Percentiles rank a stretch among this genome's conserved stretches.
Conservation (phyloP, 2,888 invertebrate genomes). For the Agrochola lota region DNA sequence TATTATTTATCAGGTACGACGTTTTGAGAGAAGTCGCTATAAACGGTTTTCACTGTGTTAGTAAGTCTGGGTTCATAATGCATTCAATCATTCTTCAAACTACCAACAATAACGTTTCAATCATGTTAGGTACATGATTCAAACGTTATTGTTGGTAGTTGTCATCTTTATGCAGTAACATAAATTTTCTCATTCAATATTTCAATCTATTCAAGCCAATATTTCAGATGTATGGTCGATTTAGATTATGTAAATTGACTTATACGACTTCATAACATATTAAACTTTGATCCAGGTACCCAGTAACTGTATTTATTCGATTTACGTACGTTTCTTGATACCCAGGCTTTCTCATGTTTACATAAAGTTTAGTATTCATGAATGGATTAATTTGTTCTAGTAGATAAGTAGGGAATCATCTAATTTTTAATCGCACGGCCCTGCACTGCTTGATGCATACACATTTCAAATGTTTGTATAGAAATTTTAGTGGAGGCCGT, state of each 20-base stretch:
- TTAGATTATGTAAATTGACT: slow-evolving; percentile 11
- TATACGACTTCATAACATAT: background rate
- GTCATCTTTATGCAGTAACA: background rate
- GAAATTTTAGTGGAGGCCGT: background rate
- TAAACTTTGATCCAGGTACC: background rate
- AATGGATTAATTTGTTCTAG: background rate
- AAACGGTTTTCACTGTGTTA: too few relatives aligned
- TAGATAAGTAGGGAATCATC: background rate
- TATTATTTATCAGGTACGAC: too few relatives aligned
- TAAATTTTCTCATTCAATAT: background rate
- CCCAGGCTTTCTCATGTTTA: background rate
- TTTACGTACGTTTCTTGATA: too few relatives aligned
- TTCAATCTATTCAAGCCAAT: slow-evolving; percentile 1
- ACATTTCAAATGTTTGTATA: too few relatives aligned
- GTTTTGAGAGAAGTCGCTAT: too few relatives aligned
- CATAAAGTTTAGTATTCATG: background rate
- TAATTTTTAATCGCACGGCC: too few relatives aligned
- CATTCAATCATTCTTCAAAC: background rate
- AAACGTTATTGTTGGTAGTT: too few relatives aligned
- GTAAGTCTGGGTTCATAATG: background rate
- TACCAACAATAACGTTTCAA: background rate
- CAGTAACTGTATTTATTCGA: background rate
- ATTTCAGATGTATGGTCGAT: background rate
- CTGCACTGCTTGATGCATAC: background rate
- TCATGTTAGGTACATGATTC: too few relatives aligned